phyloP scores from a whole-genome alignment of 1,140 invertebrate genomes.

The Drosophila lacertosa region DNA sequence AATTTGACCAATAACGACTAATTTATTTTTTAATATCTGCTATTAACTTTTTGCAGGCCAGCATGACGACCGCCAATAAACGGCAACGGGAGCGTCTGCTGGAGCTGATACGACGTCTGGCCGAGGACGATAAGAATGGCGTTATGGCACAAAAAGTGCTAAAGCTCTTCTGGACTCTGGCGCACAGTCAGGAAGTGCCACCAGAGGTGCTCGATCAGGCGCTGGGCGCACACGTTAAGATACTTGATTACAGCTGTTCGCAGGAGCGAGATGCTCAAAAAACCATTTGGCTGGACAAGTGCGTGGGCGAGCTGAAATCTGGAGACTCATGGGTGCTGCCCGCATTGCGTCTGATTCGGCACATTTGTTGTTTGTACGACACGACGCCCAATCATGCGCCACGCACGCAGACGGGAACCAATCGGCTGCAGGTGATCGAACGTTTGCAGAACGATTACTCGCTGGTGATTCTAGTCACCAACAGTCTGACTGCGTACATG shows the following conservation, averaged over 20 bases:
- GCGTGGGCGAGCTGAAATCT: slow-evolving; percentile 96
- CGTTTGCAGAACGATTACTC: slow-evolving; percentile 96
- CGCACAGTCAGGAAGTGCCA: slow-evolving; percentile 97
- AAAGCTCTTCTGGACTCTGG: slow-evolving; percentile 98
- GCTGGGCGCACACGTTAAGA: slow-evolving; percentile 97
- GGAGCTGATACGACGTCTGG: slow-evolving; percentile 96
- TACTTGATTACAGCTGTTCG: slow-evolving; percentile 98
- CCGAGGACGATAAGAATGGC: slow-evolving; percentile 99
- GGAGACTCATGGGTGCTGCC: slow-evolving; percentile 95
- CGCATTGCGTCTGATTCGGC: slow-evolving; percentile 96
- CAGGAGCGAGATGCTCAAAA: slow-evolving; percentile 98
- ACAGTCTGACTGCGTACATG: slow-evolving; percentile 97
- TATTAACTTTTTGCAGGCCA: slow-evolving; percentile 87
- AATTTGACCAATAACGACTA: neutral
- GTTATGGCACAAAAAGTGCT: slow-evolving; percentile 99
- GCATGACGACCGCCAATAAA: slow-evolving; percentile 97
- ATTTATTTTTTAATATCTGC: slow-evolving; percentile 4
- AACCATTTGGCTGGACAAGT: slow-evolving; percentile 97
- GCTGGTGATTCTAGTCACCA: slow-evolving; percentile 96
- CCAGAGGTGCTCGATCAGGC: slow-evolving; percentile 99
- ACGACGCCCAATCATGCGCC: slow-evolving; percentile 89
- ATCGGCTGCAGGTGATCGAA: slow-evolving; percentile 93
- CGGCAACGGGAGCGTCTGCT: slow-evolving; percentile 98
- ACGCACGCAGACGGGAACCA: slow-evolving; percentile 87
- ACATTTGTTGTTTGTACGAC: slow-evolving; percentile 97